Evolutionary conservation across 2,797 vertebrate species (phyloP), one percentile per base, ranked within the genome.

Genomic region (Salarias fasciatus): DNA sequence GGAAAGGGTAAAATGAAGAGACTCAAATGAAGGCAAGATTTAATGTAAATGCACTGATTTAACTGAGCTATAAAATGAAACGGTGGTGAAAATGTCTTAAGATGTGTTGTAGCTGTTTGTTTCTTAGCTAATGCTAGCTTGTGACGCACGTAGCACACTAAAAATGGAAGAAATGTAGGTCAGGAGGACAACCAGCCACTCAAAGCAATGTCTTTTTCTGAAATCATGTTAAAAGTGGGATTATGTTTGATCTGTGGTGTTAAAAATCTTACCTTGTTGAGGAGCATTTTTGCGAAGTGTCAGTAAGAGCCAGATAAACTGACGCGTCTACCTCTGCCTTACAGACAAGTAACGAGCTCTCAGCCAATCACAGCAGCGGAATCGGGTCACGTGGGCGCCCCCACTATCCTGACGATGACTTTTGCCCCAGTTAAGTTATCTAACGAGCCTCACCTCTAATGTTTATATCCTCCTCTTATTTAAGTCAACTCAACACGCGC

Each of bases 241-340:
- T 24, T 24, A 24, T 24, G 18, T 18, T 24, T 24, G 18, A 24
- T 18, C 24, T 18, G 18, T 24, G 18, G 24, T 24, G 18, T 24
- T 24, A 24, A 24, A 24, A 24, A 24, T 3, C 38, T n/a, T 62
- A 93, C 93, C 91, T 92, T 93, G 9, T 61, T 90, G 2, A 92
- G 18, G 29, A 92, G 45, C 93, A 93, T 93, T 15, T 14, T 77
- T 37, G 0, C 6, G 0, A 6, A 6, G 6, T 6, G 6, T n/a
- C n/a, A n/a, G n/a, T n/a, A n/a, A n/a, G 28, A 2, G 6, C 14
- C 4, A 1, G 2, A 35, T 0, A 35, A n/a, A 36, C 38, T 7
- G 6, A 3, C 9, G 8, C 15, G 31, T 6, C 1, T 0, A 47
- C 35, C 46, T 70, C 51, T 63, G 18, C 4, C 46, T 55, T 14